phyloP scores from a whole-genome alignment of 1,140 invertebrate species.

The Drosophila miranda region DNA sequence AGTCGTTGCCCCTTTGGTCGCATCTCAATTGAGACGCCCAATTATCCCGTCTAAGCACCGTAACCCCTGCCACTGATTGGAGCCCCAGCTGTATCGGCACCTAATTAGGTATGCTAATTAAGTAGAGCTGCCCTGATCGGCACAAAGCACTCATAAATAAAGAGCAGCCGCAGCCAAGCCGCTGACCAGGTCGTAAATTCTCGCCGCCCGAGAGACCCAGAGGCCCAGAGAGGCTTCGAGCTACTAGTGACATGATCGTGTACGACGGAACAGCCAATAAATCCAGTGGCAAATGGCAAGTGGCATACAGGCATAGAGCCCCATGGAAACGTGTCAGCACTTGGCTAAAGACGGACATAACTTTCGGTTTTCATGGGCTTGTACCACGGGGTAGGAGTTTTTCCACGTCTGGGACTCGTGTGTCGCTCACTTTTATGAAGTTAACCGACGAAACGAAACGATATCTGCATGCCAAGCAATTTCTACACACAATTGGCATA shows the following conservation, averaged over 20 bases:
- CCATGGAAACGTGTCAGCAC: constrained; percentile 51
- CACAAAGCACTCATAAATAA: constrained; percentile 53
- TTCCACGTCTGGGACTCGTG: constrained; percentile 22
- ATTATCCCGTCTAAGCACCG: constrained; percentile 46
- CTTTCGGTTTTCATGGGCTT: constrained; percentile 74
- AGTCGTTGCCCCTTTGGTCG: too few species aligned
- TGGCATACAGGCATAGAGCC: constrained; percentile 23
- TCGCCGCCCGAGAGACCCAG: constrained; percentile 13
- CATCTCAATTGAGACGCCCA: constrained; percentile 11
- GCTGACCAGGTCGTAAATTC: constrained; percentile 61
- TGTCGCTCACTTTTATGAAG: constrained; percentile 46
- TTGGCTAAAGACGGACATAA: constrained; percentile 58
- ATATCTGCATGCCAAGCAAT: constrained; percentile 58
- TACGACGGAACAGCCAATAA: constrained; percentile 59
- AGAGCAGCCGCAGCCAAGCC: constrained; percentile 19
- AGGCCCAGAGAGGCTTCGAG: constrained; percentile 12
- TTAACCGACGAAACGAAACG: constrained; percentile 52
- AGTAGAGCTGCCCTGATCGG: constrained; percentile 40
- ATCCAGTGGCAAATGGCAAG: constrained; percentile 43
- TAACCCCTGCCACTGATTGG: constrained; percentile 23
- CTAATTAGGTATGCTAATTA: constrained; percentile 75
- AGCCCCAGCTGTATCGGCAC: constrained; percentile 50
- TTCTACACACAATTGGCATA: constrained; percentile 61
- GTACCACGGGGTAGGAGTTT: constrained; percentile 28
- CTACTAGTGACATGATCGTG: constrained; percentile 46